A percentile compares a stretch with the other conserved stretches of the same genome.
Evolutionary conservation across 2,888 invertebrate species (phyloP).

Genomic region (Pristionchus mayeri): DNA sequence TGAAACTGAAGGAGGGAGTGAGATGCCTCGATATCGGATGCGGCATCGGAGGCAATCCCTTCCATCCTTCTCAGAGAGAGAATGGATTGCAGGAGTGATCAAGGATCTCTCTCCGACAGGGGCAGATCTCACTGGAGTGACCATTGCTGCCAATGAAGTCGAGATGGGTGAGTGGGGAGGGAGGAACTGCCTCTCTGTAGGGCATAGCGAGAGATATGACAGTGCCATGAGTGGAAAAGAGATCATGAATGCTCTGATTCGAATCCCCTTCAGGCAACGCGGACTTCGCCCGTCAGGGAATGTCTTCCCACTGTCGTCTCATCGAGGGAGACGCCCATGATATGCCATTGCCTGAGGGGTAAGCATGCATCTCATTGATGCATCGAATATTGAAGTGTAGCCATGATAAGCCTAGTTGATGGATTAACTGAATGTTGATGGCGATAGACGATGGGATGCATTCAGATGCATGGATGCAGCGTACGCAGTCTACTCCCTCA

Average conservation of each 20-base stretch:
- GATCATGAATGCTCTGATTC: neutral
- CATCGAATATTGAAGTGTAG: too few relatives aligned
- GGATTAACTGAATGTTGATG: too few relatives aligned
- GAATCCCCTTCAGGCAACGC: conserved; percentile 56
- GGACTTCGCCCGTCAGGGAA: conserved; percentile 52
- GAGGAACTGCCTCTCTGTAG: neutral
- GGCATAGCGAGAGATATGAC: too few relatives aligned
- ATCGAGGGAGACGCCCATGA: conserved; percentile 72
- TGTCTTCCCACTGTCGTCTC: conserved; percentile 62
- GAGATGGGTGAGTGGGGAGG: conserved; percentile 58
- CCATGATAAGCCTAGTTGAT: too few relatives aligned
- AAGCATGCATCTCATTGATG: too few relatives aligned
- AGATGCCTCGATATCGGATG: conserved; percentile 74
- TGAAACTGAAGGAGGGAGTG: conserved; percentile 58
- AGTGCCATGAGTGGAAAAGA: neutral
- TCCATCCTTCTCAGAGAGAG: conserved; percentile 6
- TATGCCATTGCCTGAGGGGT: conserved; percentile 67
- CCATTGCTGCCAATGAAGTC: conserved; percentile 72
- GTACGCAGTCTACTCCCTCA: conserved; percentile 74
- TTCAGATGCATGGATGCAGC: conserved; percentile 64
- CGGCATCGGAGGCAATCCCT: conserved; percentile 61
- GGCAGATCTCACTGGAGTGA: conserved; percentile 72
- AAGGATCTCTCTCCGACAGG: conserved; percentile 66
- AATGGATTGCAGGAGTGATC: conserved; percentile 66
- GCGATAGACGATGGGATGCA: too few relatives aligned